Evolutionary conservation across 37 sponge, comb jelly and placozoan genomes (phyloP).

Genomic region (Axinella damicornis): DNA sequence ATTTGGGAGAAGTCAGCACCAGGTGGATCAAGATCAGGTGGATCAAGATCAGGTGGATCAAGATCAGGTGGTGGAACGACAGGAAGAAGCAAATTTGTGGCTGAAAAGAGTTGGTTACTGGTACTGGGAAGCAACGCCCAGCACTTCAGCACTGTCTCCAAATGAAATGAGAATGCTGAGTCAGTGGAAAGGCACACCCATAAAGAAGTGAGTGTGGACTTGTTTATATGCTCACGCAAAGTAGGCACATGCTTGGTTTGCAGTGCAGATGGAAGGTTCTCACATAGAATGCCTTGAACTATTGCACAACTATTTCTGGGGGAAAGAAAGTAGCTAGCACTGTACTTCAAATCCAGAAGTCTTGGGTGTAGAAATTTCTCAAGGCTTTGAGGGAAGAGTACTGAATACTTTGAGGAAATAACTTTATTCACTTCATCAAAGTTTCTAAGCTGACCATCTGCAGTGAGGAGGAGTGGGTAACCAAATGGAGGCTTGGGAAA

Average conservation of each 20-base stretch:
- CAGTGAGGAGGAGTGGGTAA: constrained; percentile 51
- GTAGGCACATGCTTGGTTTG: background rate
- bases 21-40: background rate
- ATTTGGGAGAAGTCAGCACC: background rate
- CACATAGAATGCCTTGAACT: background rate
- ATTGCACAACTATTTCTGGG: background rate
- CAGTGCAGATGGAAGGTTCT: constrained; percentile 2
- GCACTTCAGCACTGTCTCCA: background rate
- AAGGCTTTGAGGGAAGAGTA: constrained; percentile 6
- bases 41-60: no score
- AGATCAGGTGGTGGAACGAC: background rate
- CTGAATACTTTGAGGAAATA: constrained; percentile 18
- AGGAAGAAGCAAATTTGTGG: constrained; percentile 6
- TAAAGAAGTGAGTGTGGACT: background rate
- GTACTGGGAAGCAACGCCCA: constrained; percentile 50
- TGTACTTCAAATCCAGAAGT: background rate
- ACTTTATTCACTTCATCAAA: constrained; percentile 51
- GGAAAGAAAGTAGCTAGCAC: constrained; percentile 6
- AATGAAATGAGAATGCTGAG: background rate
- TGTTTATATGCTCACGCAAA: background rate
- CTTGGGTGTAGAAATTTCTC: constrained; percentile 32
- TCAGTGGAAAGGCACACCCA: constrained; percentile 41
- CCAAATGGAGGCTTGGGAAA: constrained; percentile 50
- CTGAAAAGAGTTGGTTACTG: constrained; percentile 27
- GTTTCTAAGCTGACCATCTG: constrained; percentile 25